Evolutionary conservation across 2,888 invertebrate species (phyloP).

Genomic region (Drosophila villosipedis): DNA sequence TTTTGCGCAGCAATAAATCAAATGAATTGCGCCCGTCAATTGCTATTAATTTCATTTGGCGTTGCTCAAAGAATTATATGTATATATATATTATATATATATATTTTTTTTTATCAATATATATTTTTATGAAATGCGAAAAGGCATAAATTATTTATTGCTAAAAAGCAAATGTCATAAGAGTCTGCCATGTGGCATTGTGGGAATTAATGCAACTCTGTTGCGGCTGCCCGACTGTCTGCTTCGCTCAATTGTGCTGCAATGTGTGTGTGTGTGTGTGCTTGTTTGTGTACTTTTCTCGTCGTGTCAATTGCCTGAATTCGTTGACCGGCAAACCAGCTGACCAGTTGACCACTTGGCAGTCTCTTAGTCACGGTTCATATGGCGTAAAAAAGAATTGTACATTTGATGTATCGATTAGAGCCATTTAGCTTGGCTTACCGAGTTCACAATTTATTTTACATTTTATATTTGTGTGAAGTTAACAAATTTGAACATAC

Average conservation of each 20-base stretch:
- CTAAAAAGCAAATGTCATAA: slow-evolving; percentile 80
- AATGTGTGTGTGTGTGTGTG: slow-evolving; percentile 34
- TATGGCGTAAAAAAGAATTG: slow-evolving; percentile 16
- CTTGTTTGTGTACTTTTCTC: slow-evolving; percentile 51
- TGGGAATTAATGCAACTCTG: slow-evolving; percentile 42
- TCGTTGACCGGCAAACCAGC: slow-evolving; percentile 25
- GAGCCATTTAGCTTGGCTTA: not conserved
- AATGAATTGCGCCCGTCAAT: slow-evolving; percentile 62
- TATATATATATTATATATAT: slow-evolving; percentile 21
- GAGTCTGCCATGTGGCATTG: slow-evolving; percentile 49
- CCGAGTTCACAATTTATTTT: slow-evolving; percentile 8
- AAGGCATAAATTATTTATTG: slow-evolving; percentile 77
- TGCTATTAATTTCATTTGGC: slow-evolving; percentile 67
- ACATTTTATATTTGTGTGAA: not conserved
- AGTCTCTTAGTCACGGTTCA: slow-evolving; percentile 49
- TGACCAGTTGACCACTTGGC: slow-evolving; percentile 22
- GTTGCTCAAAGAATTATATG: slow-evolving; percentile 48
- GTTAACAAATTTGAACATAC: not conserved
- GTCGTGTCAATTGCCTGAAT: slow-evolving; percentile 62
- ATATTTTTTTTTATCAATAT: slow-evolving; percentile 16
- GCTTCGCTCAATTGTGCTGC: slow-evolving; percentile 50
- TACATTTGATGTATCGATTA: slow-evolving; percentile 40
- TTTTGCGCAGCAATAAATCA: slow-evolving; percentile 60
- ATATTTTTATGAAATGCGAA: slow-evolving; percentile 36
- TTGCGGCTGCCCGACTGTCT: slow-evolving; percentile 13